These are phyloP conservation scores for Aporrectodea caliginosa DNA, from an alignment of 1,140 invertebrate species.

Conservation along the genomic window DNA sequence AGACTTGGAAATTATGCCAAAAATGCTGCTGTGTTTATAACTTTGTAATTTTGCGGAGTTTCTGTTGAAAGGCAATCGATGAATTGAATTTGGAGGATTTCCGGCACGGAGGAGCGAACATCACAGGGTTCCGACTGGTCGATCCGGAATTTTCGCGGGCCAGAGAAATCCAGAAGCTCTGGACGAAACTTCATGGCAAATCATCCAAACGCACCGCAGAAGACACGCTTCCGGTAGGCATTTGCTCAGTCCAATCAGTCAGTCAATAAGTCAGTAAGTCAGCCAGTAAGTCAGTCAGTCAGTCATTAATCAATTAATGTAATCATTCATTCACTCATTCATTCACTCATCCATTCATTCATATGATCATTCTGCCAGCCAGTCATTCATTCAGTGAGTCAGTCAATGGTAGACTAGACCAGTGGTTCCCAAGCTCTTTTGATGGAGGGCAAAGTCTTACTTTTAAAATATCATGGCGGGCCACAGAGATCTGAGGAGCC, in stretches of 20 bases:
- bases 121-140: slow-evolving; percentile 29
- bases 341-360: neutral
- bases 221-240: neutral
- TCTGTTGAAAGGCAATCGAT: slow-evolving; percentile 29
- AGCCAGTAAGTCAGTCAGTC: neutral
- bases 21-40: too few species aligned
- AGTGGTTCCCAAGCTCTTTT: too few species aligned
- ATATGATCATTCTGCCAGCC: neutral
- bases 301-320: neutral
- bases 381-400: too few species aligned
- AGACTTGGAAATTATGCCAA: too few species aligned
- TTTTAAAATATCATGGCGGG: too few species aligned
- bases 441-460: too few species aligned
- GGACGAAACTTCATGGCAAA: too few species aligned
- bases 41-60: too few species aligned
- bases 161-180: neutral
- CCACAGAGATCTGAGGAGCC: too few species aligned
- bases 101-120: slow-evolving; percentile 28
- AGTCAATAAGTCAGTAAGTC: neutral
- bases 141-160: neutral
- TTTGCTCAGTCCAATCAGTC: neutral
- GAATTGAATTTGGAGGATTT: slow-evolving; percentile 35
- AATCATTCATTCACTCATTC: neutral
- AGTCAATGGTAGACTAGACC: too few species aligned
- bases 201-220: neutral